Base-by-base conservation (phyloP, 2,113 vertebrate species). In the Eidolon helvum region DNA sequence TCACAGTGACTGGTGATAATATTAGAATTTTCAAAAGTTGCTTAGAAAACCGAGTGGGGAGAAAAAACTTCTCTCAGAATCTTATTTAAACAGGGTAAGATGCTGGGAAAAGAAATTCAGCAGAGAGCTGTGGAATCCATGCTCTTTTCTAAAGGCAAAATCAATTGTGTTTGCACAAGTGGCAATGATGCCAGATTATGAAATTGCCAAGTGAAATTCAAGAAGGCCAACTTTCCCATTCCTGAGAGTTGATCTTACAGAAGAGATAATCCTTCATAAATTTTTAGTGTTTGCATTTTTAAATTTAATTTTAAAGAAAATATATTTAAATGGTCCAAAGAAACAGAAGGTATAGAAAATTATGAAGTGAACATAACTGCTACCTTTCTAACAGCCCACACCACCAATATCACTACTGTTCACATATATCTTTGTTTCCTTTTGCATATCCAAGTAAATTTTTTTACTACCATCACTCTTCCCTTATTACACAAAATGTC, bases 161-260 rank as follows among this genome's bases (percentile, higher is more conserved):
- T 93, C 72, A 86, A 14, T 90, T 90, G n/a, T 96, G 30, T 89
- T 94, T 95, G 84, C 61, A 57, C 53, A 68, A 79, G n/a, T 82
- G 91, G 78, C 4, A 33, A 6, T 28, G 24, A 75, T 65, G 33
- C 87, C 85, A 48, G 71, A 80, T 43, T 72, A 21, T 87, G 69
- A 15, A n/a, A 4, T 19, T 69, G 35, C 35, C 35, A 55, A 0
- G 24, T 40, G 38, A 61, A 82, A 4, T 65, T 48, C 38, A 1
- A 1, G 71, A n/a, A 87, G 45, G 72, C 57, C 90, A 55, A 82
- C 72, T 79, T 66, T 80, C 11, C 16, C 43, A 53, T 59, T 61
- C 22, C 24, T 83, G 50, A 96, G 90, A 69, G 18, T 35, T 66
- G 48, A 53, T 89, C 45, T 61, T 90, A 9, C 0, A 59, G 68